Evolutionary conservation across 1,140 invertebrate genomes (phyloP).

Genomic region (Neodiprion virginianus): DNA sequence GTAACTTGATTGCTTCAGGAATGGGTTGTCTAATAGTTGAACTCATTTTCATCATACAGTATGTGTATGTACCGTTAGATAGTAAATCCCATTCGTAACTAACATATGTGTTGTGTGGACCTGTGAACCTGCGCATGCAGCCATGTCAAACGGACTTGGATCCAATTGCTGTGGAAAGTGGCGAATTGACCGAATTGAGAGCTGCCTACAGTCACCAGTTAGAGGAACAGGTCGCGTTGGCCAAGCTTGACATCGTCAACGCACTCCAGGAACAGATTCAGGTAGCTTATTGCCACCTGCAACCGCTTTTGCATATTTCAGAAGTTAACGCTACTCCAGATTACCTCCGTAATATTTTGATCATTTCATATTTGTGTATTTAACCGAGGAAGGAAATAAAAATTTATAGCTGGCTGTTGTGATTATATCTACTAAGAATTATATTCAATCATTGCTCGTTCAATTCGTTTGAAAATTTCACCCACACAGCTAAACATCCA

Average conservation of each 20-base stretch:
- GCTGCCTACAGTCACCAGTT: slow-evolving; percentile 54
- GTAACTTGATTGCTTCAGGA: too few relatives aligned
- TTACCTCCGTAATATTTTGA: background rate
- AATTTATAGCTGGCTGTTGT: too few relatives aligned
- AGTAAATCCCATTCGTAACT: slow-evolving; percentile 26
- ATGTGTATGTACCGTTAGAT: background rate
- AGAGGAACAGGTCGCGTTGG: slow-evolving; percentile 66
- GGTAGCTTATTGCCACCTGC: slow-evolving; percentile 53
- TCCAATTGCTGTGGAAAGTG: slow-evolving; percentile 45
- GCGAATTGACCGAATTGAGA: slow-evolving; percentile 48
- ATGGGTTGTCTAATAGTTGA: too few relatives aligned
- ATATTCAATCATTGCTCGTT: too few relatives aligned
- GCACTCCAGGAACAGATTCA: slow-evolving; percentile 68
- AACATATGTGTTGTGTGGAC: slow-evolving; percentile 31
- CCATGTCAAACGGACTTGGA: slow-evolving; percentile 57
- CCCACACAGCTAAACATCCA: too few relatives aligned
- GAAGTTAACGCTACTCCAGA: background rate
- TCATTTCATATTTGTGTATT: slow-evolving; percentile 6
- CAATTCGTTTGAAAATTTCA: too few relatives aligned
- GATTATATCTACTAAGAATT: too few relatives aligned
- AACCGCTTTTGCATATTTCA: slow-evolving; percentile 2
- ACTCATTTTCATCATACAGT: too few relatives aligned
- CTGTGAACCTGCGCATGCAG: slow-evolving; percentile 48
- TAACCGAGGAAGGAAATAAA: too few relatives aligned
- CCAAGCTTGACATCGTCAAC: slow-evolving; percentile 66